Conservation (phyloP, 1,140 invertebrate genomes). For the Belonocnema kinseyi region DNA sequence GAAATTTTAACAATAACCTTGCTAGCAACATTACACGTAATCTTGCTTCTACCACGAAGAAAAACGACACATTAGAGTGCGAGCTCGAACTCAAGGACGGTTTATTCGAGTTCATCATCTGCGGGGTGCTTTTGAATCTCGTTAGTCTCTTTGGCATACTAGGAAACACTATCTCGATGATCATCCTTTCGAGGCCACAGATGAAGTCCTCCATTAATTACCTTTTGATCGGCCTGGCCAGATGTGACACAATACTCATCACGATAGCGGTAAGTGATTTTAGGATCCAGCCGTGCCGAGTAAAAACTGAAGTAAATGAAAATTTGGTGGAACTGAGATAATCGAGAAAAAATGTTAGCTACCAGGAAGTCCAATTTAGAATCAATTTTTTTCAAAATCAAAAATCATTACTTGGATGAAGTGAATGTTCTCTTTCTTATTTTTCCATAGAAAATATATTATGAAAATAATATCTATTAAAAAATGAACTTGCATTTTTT, state of each 20-base stretch:
- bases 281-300: neutral
- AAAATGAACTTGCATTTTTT: no score
- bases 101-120: slow-evolving; percentile 87
- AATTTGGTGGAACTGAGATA: neutral
- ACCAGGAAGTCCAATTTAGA: no score
- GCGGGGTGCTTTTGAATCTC: slow-evolving; percentile 88
- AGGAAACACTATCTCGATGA: slow-evolving; percentile 92
- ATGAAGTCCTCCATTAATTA: slow-evolving; percentile 97
- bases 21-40: slow-evolving; percentile 21
- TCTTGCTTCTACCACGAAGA: neutral
- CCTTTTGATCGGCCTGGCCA: slow-evolving; percentile 91
- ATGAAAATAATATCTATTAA: no score
- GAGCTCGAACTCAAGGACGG: slow-evolving; percentile 74
- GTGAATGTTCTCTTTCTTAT: no score
- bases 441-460: no score
- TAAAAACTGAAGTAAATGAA: no score
- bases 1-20: slow-evolving; percentile 43
- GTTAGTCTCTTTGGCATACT: slow-evolving; percentile 90
- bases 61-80: slow-evolving; percentile 59
- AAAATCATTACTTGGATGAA: no score
- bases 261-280: slow-evolving; percentile 80
- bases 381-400: no score
- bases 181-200: slow-evolving; percentile 92
- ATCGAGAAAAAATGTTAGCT: neutral
- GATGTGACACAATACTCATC: slow-evolving; percentile 93